Evolutionary conservation across 2,113 vertebrate species (phyloP).

Genomic region (Takifugu flavidus): DNA sequence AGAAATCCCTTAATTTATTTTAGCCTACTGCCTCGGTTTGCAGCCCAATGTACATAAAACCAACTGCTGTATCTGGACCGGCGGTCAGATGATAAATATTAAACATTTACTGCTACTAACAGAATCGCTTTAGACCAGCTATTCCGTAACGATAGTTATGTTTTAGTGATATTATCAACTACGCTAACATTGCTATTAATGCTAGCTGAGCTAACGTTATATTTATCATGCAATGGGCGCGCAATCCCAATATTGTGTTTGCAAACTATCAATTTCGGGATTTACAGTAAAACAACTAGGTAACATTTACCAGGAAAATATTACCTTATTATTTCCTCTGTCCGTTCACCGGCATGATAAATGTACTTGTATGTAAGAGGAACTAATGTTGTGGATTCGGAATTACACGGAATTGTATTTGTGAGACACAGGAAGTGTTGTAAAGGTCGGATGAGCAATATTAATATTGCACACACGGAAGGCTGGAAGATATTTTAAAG

Average conservation of each 20-base stretch:
- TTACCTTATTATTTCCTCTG: not conserved
- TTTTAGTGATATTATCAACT: not conserved
- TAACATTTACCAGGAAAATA: fast-evolving
- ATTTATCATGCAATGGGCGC: not conserved
- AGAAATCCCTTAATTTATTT: too few relatives aligned
- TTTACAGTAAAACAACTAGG: not conserved
- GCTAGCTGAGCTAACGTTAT: constrained; percentile 14
- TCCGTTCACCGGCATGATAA: too few relatives aligned
- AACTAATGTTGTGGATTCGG: constrained; percentile 10
- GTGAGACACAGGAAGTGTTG: constrained; percentile 56
- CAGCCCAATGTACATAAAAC: constrained; percentile 47
- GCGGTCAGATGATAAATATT: too few relatives aligned
- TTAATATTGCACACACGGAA: not conserved
- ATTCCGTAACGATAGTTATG: too few relatives aligned
- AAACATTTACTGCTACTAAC: too few relatives aligned
- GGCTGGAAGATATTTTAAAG: not conserved
- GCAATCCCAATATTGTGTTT: not conserved
- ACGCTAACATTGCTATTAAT: not conserved
- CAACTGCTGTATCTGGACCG: constrained; percentile 5
- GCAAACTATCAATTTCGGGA: not conserved
- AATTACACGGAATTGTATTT: constrained; percentile 36
- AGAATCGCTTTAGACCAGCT: too few relatives aligned
- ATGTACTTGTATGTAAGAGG: constrained; percentile 1
- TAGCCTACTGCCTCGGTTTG: constrained; percentile 47
- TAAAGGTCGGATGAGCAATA: constrained; percentile 51